A percentile compares a stretch with the other conserved stretches of the same genome.
These are phyloP conservation scores for Potamilus streckersoni DNA, from an alignment of 1,140 invertebrate genomes.

Conservation along the genomic window DNA sequence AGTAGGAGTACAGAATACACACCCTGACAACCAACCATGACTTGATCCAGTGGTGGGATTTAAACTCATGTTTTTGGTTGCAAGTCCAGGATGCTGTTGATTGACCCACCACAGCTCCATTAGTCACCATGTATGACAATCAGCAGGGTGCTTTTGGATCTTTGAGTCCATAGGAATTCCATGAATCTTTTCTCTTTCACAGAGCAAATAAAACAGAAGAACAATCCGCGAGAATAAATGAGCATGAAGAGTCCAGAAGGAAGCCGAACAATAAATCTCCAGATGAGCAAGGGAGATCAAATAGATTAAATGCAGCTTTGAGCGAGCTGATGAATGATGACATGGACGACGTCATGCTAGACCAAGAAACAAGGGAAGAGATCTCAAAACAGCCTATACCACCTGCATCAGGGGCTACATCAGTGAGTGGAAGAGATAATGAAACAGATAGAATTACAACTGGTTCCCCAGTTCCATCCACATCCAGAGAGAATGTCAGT, in stretches of 20 bases:
- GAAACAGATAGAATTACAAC: neutral
- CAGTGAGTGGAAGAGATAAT: constrained; percentile 4
- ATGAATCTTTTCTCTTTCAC: neutral
- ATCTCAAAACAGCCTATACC: neutral
- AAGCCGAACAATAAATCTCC: neutral
- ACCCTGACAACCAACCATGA: too few species aligned
- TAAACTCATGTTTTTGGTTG: too few species aligned
- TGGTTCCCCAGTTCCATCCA: constrained; percentile 8
- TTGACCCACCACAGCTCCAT: too few species aligned
- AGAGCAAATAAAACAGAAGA: neutral
- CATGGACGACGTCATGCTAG: constrained; percentile 36
- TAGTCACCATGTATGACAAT: too few species aligned
- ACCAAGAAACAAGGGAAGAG: constrained; percentile 24
- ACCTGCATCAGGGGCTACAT: neutral
- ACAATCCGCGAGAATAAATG: neutral
- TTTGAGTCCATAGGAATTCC: neutral
- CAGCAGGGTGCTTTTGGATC: neutral
- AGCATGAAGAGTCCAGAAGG: neutral
- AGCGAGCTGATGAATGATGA: constrained; percentile 48
- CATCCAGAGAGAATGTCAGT: constrained; percentile 24
- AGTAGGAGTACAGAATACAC: too few species aligned
- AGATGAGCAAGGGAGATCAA: constrained; percentile 24
- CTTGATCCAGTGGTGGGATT: too few species aligned
- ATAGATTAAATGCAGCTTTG: constrained; percentile 50
- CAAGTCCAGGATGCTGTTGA: too few species aligned